phyloP scores from a whole-genome alignment of 2,888 invertebrate species.

The Harpagoxenus sublaevis region DNA sequence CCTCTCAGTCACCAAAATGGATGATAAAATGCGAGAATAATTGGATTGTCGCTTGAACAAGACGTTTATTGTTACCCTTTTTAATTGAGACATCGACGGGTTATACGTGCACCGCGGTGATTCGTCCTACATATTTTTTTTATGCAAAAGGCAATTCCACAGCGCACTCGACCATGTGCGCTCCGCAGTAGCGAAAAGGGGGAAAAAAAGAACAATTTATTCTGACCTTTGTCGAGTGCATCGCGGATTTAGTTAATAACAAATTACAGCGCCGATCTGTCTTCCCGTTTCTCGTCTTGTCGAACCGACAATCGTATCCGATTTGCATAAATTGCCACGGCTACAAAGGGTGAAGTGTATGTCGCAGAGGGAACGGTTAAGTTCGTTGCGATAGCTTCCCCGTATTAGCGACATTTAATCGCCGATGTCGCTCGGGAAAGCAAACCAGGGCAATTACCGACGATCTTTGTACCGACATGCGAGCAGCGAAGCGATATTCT shows the following conservation, averaged over 20 bases:
- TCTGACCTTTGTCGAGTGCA: slow-evolving; percentile 10
- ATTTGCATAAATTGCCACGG: slow-evolving; percentile 51
- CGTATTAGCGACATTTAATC: slow-evolving; percentile 56
- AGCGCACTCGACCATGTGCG: slow-evolving; percentile 31
- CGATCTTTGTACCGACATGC: slow-evolving; percentile 54
- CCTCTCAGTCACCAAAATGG: slow-evolving; percentile 54
- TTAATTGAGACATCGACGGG: slow-evolving; percentile 65
- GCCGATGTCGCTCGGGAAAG: slow-evolving; percentile 44
- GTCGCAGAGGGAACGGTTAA: slow-evolving; percentile 38
- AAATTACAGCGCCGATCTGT: slow-evolving; percentile 40
- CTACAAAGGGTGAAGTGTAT: slow-evolving; percentile 36
- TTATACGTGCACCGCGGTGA: neutral
- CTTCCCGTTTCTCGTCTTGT: slow-evolving; percentile 32
- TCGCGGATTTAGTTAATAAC: slow-evolving; percentile 46
- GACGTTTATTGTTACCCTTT: slow-evolving; percentile 67
- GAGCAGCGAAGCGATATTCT: slow-evolving; percentile 43
- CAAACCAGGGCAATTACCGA: slow-evolving; percentile 50
- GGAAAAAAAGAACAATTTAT: slow-evolving; percentile 23
- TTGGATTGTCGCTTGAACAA: slow-evolving; percentile 66
- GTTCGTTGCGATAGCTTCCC: slow-evolving; percentile 36
- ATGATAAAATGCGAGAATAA: slow-evolving; percentile 65
- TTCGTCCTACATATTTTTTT: neutral
- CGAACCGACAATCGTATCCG: slow-evolving; percentile 50
- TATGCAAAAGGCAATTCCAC: slow-evolving; percentile 28
- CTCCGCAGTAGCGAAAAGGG: neutral